phyloP scores from a whole-genome alignment of 2,888 invertebrate species.

The Leucania comma region DNA sequence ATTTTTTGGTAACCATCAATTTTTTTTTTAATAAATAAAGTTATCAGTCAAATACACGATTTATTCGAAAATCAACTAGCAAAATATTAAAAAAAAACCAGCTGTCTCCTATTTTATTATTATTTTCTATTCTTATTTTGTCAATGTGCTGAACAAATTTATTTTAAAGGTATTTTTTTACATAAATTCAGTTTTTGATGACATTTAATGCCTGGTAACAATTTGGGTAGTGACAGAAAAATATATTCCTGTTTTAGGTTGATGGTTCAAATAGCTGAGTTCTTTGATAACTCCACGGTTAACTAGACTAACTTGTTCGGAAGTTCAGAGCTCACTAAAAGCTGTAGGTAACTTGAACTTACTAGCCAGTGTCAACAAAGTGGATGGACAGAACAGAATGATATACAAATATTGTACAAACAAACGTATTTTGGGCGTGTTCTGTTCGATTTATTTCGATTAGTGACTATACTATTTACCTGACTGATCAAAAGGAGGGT shows the following conservation, averaged over 20 bases:
- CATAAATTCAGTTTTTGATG: no score
- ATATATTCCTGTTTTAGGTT: background rate
- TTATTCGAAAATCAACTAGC: no score
- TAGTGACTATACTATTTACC: slow-evolving; percentile 7
- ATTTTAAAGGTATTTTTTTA: no score
- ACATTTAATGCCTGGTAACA: background rate
- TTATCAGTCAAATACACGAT: no score
- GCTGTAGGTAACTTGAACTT: slow-evolving; percentile 28
- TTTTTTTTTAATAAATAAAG: no score
- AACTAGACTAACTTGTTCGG: slow-evolving; percentile 19
- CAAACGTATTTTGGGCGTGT: slow-evolving; percentile 35
- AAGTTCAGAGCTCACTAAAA: slow-evolving; percentile 45
- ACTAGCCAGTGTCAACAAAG: slow-evolving; percentile 58
- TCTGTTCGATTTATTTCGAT: background rate
- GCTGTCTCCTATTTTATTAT: no score
- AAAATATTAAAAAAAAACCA: no score
- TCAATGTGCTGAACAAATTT: no score
- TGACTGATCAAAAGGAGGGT: background rate
- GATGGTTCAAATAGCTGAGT: background rate
- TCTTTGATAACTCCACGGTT: background rate
- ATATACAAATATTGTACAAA: slow-evolving; percentile 70
- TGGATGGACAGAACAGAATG: slow-evolving; percentile 66
- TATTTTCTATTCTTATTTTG: no score
- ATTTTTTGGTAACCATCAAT: no score
- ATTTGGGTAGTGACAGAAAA: background rate